A percentile compares a stretch with the other conserved stretches of the same genome.
Conservation (phyloP, 2,888 invertebrate genomes). For the Autographa gamma region DNA sequence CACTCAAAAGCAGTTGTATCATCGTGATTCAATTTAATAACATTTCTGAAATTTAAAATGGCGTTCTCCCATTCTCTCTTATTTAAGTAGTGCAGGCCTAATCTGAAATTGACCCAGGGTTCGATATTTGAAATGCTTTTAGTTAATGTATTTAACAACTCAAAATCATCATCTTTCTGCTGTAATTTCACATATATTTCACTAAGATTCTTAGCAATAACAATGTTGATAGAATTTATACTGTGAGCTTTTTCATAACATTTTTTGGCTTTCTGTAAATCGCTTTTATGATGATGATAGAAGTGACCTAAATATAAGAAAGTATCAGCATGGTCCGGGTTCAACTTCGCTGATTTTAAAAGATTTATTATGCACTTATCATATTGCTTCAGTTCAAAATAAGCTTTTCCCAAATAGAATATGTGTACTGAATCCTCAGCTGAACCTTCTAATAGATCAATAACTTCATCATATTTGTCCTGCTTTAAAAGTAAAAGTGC, state of each 20-base stretch:
- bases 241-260: constrained; percentile 95
- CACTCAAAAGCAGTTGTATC: constrained; percentile 96
- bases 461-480: constrained; percentile 86
- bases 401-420: constrained; percentile 89
- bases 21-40: constrained; percentile 91
- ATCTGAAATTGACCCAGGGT: constrained; percentile 94
- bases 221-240: constrained; percentile 91
- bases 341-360: constrained; percentile 91
- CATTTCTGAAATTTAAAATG: constrained; percentile 92
- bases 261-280: constrained; percentile 93
- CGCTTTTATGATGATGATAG: constrained; percentile 90
- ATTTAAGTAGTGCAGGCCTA: constrained; percentile 94
- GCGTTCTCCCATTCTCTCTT: constrained; percentile 92
- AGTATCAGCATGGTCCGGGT: constrained; percentile 92
- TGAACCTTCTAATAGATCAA: constrained; percentile 83
- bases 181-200: constrained; percentile 92
- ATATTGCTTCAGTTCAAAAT: constrained; percentile 89
- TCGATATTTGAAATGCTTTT: constrained; percentile 85
- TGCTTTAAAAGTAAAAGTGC: constrained; percentile 86
- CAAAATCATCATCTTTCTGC: constrained; percentile 91
- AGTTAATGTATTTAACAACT: constrained; percentile 87
- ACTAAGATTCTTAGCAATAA: constrained; percentile 93
- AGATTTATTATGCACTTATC: constrained; percentile 90
- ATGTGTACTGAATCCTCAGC: constrained; percentile 85
- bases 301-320: constrained; percentile 94